Percentiles rank a stretch among this genome's conserved stretches.
phyloP scores from a whole-genome alignment of 2,113 vertebrate genomes.

The Clarias magur region DNA sequence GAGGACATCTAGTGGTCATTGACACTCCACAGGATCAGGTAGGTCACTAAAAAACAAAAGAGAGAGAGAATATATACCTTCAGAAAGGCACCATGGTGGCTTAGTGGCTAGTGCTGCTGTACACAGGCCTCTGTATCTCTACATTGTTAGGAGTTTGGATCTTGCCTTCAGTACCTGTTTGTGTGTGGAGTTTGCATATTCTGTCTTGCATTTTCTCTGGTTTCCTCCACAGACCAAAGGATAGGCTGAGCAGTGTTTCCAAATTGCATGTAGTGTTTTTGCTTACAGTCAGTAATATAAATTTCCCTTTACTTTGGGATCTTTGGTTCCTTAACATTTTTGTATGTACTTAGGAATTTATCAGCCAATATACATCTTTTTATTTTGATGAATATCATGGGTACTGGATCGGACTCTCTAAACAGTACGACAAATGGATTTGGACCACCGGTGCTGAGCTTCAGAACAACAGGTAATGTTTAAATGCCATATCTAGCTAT shows the following conservation, averaged over 20 bases:
- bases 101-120: too few species aligned
- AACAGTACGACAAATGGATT: not conserved
- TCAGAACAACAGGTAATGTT: slow-evolving; percentile 26
- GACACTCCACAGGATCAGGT: slow-evolving; percentile 49
- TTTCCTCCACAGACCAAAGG: too few species aligned
- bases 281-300: too few species aligned
- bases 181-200: too few species aligned
- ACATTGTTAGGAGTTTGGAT: too few species aligned
- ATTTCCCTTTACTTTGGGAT: too few species aligned
- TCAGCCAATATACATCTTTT: not conserved
- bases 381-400: slow-evolving; percentile 30
- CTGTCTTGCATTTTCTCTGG: too few species aligned
- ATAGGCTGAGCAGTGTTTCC: too few species aligned
- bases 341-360: slow-evolving; percentile 40
- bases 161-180: too few species aligned
- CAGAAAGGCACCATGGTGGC: too few species aligned
- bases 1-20: slow-evolving; percentile 44
- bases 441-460: slow-evolving; percentile 37
- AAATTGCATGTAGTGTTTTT: too few species aligned
- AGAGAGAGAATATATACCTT: not conserved
- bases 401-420: slow-evolving; percentile 50
- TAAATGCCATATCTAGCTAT: not conserved
- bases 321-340: not conserved
- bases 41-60: not conserved
- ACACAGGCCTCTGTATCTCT: too few species aligned